A percentile compares a stretch with the other conserved stretches of the same genome.
Conservation (phyloP, 2,113 vertebrate species). For the Cebus imitator region DNA sequence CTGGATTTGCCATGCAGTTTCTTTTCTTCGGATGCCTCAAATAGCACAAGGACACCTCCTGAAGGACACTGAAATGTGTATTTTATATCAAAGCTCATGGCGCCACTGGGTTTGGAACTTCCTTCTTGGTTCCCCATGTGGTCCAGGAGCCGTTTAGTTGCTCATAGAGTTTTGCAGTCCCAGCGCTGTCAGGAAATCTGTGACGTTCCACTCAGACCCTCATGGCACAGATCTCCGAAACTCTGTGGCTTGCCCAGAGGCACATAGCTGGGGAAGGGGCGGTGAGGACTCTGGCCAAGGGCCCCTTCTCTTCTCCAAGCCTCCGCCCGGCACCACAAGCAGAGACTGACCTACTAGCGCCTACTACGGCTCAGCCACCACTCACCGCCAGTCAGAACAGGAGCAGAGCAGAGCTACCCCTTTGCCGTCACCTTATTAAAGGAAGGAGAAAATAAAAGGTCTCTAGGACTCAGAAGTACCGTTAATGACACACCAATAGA, state of each 20-base stretch:
- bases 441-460: neutral
- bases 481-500: neutral
- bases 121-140: neutral
- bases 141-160: neutral
- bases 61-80: accelerated
- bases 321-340: accelerated
- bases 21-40: accelerated
- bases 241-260: accelerated
- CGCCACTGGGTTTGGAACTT: accelerated
- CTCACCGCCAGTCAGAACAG: neutral
- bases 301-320: accelerated
- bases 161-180: neutral
- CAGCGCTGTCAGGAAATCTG: neutral
- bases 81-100: neutral
- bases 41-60: accelerated
- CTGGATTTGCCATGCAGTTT: neutral
- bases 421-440: neutral
- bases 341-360: accelerated
- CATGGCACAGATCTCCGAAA: neutral
- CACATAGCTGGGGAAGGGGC: accelerated
- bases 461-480: constrained; percentile 36
- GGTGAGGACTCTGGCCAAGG: accelerated
- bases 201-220: neutral
- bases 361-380: neutral
- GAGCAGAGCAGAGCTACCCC: neutral